Evolutionary conservation across 2,113 vertebrate genomes (phyloP), one percentile per base, ranked within the genome.

Genomic region (Sorex araneus): DNA sequence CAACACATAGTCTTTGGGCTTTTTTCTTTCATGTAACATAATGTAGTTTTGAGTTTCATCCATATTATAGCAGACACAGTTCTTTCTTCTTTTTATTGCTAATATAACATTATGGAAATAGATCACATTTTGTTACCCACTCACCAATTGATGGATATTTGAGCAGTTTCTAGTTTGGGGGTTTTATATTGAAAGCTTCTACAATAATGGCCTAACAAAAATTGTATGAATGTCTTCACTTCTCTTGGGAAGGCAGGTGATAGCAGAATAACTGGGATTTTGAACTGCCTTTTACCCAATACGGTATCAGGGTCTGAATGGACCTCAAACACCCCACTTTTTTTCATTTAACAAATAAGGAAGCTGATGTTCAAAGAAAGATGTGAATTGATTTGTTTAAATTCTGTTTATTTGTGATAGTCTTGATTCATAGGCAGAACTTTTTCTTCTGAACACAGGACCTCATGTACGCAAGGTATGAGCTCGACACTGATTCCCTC

Each of bases 291-390:
- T 73, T 82, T 71, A 92, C 27, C 16, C 19, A 77, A 89, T 0
- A 84, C 30, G 87, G 91, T 36, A 25, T 32, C 7, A 89, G 36
- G 67, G 64, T 85, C 6, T 60, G 64, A 74, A 28, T 21, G 74
- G 79, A 90, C 10, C 30, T 54, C 70, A 90, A 90, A 73, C 60
- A 21, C 18, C 28, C 43, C 2, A 15, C 78, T 21, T 84, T 0
- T 4, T 77, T 91, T 79, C 45, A 63, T 73, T 87, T 82, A 75
- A 79, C 40, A 63, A 93, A 78, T 34, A 45, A 84, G 30, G 36
- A 95, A 96, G 82, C 2, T 2, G 11, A 88, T 89, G 32, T 75
- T 12, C 71, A 87, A 84, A 93, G 34, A 70, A 54, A 54, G 18
- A 16, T 27, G 40, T 81, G 50, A 32, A 47, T 18, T 71, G 12